Conservation (phyloP, 2,113 vertebrate species). For the Tetrax tetrax region DNA sequence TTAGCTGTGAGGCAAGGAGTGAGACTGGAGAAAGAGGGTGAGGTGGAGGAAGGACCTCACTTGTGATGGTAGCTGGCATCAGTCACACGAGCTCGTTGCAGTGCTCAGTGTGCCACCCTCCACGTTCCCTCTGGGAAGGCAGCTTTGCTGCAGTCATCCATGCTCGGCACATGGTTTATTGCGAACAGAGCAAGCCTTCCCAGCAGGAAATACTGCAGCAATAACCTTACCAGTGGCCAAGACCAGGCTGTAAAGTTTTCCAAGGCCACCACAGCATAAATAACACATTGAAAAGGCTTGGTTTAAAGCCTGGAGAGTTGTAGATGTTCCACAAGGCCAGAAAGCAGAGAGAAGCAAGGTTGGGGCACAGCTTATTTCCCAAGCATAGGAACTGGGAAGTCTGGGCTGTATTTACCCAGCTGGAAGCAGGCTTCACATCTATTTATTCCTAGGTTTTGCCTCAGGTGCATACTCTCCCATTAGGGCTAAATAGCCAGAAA, state of each 20-base stretch:
- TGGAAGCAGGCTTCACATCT: slow-evolving; percentile 20
- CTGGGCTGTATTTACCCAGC: slow-evolving; percentile 66
- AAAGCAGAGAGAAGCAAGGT: background rate
- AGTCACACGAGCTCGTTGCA: background rate
- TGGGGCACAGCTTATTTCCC: background rate
- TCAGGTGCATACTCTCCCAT: slow-evolving; percentile 53
- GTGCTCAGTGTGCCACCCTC: background rate
- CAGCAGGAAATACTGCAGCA: background rate
- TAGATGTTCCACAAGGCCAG: background rate
- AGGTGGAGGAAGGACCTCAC: background rate
- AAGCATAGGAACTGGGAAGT: background rate
- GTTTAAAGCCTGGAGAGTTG: accelerated
- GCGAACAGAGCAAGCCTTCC: background rate
- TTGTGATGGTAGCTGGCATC: background rate
- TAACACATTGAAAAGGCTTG: background rate
- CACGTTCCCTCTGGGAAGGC: accelerated
- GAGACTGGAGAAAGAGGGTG: background rate
- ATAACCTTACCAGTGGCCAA: background rate
- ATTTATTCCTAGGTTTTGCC: slow-evolving; percentile 40
- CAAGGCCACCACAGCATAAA: background rate
- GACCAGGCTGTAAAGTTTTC: background rate
- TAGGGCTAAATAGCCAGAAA: slow-evolving; percentile 35
- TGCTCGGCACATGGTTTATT: accelerated
- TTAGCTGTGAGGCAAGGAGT: background rate
- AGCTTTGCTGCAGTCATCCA: accelerated